A percentile compares a stretch with the other conserved stretches of the same genome.
These are phyloP conservation scores for Syngnathus typhle DNA, from an alignment of 2,113 vertebrate genomes.

Conservation along the genomic window DNA sequence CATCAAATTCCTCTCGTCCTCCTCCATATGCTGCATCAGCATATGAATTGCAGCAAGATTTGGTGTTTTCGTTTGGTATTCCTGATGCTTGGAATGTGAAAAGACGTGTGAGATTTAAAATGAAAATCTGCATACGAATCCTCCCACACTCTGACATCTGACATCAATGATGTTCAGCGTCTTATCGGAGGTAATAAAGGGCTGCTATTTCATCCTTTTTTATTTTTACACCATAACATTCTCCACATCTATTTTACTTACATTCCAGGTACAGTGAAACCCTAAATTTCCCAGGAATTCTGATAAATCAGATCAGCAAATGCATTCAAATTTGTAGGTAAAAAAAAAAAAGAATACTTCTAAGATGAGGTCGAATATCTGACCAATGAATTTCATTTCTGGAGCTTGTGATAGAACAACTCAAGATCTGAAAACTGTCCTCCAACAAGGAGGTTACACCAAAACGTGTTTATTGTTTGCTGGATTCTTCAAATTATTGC, in stretches of 20 bases:
- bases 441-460: background rate
- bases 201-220: conserved; percentile 29
- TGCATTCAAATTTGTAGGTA: conserved; percentile 6
- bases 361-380: conserved; percentile 2
- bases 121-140: conserved; percentile 40
- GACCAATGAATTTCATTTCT: background rate
- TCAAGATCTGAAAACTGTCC: background rate
- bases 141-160: conserved; percentile 45
- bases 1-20: conserved; percentile 44
- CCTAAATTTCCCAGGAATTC: conserved; percentile 23
- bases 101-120: conserved; percentile 44
- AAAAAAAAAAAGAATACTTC: conserved; percentile 9
- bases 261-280: conserved; percentile 17
- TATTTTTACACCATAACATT: conserved; percentile 13
- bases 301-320: conserved; percentile 17
- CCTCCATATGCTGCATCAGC: conserved; percentile 43
- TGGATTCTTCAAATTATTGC: background rate
- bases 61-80: conserved; percentile 46
- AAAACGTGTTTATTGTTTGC: background rate
- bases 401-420: background rate
- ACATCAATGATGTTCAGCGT: conserved; percentile 43
- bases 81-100: conserved; percentile 43
- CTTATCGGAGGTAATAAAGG: conserved; percentile 46
- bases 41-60: conserved; percentile 51
- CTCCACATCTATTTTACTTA: conserved; percentile 24